Evolutionary conservation across 2,888 invertebrate genomes (phyloP), one percentile per base, ranked within the genome.

Genomic region (Troides aeacus): DNA sequence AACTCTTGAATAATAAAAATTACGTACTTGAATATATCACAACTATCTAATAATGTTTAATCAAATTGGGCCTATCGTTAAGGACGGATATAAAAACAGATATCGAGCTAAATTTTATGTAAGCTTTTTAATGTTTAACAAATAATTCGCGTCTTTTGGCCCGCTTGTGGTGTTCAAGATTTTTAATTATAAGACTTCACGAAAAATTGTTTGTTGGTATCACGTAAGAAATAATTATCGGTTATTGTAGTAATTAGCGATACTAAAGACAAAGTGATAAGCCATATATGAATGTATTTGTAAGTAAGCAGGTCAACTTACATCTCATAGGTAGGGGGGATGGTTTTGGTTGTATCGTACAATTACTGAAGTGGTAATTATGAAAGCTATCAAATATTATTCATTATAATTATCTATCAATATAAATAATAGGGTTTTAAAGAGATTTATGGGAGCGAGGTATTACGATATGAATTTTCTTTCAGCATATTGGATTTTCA

Each of bases 41-140:
- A 74, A 73, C 74, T 74, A 72, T 68, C 70, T 67, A 69, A 81
- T 79, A 76, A 77, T 71, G 77, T 74, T 77, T 77, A 46, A 15
- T 75, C 71, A 79, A 30, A 64, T 84, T 86, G 83, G 87, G 87
- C 87, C 88, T 90, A 90, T 82, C 77, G 74, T 80, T 89, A 86
- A 85, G 83, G 75, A 80, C 79, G 75, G 84, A 81, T 79, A 76
- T 75, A 79, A 80, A 79, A 77, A 72, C 76, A 73, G 74, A 77
- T 74, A 74, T 79, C 76, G 74, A 77, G 77, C 75, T 80, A 80
- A 74, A 75, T 72, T 76, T 80, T 12, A 80, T 79, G 73, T 75
- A 72, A 73, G 75, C 76, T 80, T 82, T 84, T 84, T 84, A 79
- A 81, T 79, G 79, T 62, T 62, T 60, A 79, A 84, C 82, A 81